phyloP scores from a whole-genome alignment of 2,888 invertebrate genomes.

The Athetis lepigone region DNA sequence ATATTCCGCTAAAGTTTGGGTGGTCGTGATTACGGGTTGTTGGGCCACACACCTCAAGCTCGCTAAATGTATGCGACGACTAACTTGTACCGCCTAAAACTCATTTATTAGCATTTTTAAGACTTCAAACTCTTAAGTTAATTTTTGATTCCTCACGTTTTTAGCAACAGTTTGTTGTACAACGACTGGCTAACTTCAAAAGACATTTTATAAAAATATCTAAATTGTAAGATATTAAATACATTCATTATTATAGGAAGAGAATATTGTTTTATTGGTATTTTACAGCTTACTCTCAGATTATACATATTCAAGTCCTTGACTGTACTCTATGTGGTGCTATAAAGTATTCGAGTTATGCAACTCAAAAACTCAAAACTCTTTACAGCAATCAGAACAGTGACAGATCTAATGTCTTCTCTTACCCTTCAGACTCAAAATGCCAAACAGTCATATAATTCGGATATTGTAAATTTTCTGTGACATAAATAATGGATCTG shows the following conservation, averaged over 20 bases:
- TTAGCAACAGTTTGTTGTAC: neutral
- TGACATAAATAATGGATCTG: slow-evolving; percentile 62
- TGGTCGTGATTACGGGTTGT: slow-evolving; percentile 68
- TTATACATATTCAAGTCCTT: neutral
- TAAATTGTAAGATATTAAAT: neutral
- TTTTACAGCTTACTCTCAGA: neutral
- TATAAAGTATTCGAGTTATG: too few species aligned
- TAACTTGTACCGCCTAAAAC: slow-evolving; percentile 66
- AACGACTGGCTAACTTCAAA: neutral
- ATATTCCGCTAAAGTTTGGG: slow-evolving; percentile 65
- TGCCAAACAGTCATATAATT: slow-evolving; percentile 23
- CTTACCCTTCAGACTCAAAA: slow-evolving; percentile 18
- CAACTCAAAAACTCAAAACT: too few species aligned
- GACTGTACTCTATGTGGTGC: slow-evolving; percentile 1
- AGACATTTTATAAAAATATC: neutral
- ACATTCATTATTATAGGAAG: too few species aligned
- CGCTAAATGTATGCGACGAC: slow-evolving; percentile 66
- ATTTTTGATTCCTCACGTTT: slow-evolving; percentile 62
- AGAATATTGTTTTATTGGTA: neutral
- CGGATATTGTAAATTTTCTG: slow-evolving; percentile 62
- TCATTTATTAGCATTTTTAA: slow-evolving; percentile 68
- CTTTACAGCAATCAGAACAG: neutral
- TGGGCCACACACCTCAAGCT: slow-evolving; percentile 70
- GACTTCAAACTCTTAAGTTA: slow-evolving; percentile 72
- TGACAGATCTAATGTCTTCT: slow-evolving; percentile 17